Evolutionary conservation across 2,113 vertebrate genomes (phyloP).

Genomic region (Opisthocomus hoazin): DNA sequence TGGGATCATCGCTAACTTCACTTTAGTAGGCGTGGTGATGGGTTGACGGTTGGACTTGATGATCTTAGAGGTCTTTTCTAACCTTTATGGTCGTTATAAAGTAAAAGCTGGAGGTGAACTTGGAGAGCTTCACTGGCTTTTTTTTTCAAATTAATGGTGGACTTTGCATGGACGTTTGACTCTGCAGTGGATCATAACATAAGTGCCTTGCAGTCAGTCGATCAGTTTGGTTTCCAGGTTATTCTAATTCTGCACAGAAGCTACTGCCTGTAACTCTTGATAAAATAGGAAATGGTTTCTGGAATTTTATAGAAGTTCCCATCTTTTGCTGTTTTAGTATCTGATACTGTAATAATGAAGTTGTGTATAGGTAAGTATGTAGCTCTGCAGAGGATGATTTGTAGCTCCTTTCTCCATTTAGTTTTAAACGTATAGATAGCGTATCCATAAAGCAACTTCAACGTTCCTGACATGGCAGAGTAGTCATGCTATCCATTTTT

Average conservation of each 20-base stretch:
- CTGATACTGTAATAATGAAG: background rate
- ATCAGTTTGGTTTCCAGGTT: background rate
- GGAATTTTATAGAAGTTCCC: background rate
- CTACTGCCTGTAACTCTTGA: background rate
- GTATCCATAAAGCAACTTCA: background rate
- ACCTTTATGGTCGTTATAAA: background rate
- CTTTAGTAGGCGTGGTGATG: too few species aligned
- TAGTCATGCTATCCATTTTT: background rate
- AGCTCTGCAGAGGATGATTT: background rate
- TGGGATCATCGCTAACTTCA: background rate
- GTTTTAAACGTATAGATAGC: background rate
- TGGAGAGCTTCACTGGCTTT: background rate
- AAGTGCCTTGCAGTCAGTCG: background rate
- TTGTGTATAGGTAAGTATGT: background rate
- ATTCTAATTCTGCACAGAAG: background rate
- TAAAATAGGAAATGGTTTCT: background rate
- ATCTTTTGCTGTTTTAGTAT: background rate
- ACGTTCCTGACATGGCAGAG: accelerated
- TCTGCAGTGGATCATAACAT: accelerated
- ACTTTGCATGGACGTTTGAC: background rate
- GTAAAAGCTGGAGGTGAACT: background rate
- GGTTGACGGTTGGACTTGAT: too few species aligned
- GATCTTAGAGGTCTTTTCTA: too few species aligned
- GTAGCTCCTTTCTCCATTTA: background rate
- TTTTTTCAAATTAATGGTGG: background rate